These are phyloP conservation scores for Maniola hyperantus DNA, from an alignment of 2,888 invertebrate species.

Conservation along the genomic window DNA sequence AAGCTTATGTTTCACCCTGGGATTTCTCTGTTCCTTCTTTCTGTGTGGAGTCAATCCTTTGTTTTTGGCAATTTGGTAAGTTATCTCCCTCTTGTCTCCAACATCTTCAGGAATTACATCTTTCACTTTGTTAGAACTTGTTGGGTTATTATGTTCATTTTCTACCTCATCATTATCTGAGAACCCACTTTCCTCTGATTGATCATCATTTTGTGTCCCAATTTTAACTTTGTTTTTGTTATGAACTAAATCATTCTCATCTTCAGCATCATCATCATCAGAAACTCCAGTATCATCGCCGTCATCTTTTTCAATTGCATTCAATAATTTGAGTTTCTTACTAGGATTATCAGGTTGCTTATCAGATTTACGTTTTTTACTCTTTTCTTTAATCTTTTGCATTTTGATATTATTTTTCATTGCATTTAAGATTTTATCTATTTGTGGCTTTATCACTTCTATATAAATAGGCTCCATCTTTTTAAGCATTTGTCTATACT, in stretches of 20 bases:
- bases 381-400: constrained; percentile 51
- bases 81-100: constrained; percentile 90
- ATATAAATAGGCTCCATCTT: constrained; percentile 88
- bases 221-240: constrained; percentile 36
- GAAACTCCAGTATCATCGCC: constrained; percentile 74
- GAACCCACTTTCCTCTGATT: constrained; percentile 74
- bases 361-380: constrained; percentile 62
- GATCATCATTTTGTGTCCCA: constrained; percentile 51
- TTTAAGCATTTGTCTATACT: constrained; percentile 89
- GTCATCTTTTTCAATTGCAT: constrained; percentile 65
- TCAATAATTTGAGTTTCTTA: constrained; percentile 72
- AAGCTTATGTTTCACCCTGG: constrained; percentile 95
- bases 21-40: constrained; percentile 96
- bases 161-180: constrained; percentile 71
- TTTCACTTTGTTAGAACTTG: constrained; percentile 48
- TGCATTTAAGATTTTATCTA: constrained; percentile 84
- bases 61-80: constrained; percentile 97
- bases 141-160: constrained; percentile 59
- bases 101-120: constrained; percentile 55
- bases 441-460: constrained; percentile 85
- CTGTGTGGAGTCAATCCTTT: constrained; percentile 95
- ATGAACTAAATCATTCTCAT: constrained; percentile 63
- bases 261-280: constrained; percentile 69
- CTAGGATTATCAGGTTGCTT: constrained; percentile 55
- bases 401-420: constrained; percentile 71